Evolutionary conservation across 2,888 invertebrate genomes (phyloP).

Genomic region (Fragum fragum): DNA sequence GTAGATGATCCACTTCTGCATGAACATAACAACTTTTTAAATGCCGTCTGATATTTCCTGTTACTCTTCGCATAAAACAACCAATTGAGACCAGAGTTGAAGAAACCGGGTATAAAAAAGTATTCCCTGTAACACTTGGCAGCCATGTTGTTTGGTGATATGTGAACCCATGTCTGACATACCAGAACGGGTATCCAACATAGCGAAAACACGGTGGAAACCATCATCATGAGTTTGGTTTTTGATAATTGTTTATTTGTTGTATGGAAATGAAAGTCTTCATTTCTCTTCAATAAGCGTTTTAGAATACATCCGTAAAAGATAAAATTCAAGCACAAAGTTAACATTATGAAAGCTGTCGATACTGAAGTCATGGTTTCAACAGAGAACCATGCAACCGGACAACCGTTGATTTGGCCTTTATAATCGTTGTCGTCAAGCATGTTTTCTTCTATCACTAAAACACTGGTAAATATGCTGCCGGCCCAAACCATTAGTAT

Average conservation of each 20-base stretch:
- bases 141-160: background rate
- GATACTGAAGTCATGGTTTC: slow-evolving; percentile 8
- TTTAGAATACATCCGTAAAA: background rate
- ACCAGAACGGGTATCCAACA: background rate
- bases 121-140: slow-evolving; percentile 6
- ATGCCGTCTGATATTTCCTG: slow-evolving; percentile 1
- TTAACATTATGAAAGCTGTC: background rate
- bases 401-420: background rate
- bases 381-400: background rate
- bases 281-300: background rate
- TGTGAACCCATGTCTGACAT: background rate
- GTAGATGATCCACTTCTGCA: background rate
- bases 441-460: slow-evolving; percentile 7
- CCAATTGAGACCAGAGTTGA: slow-evolving; percentile 24
- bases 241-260: background rate
- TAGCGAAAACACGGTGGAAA: background rate
- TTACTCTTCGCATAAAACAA: slow-evolving; percentile 11
- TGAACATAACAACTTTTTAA: slow-evolving; percentile 11
- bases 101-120: slow-evolving; percentile 1
- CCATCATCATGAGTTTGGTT: slow-evolving; percentile 1
- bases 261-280: background rate
- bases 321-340: background rate
- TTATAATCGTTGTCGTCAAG: background rate
- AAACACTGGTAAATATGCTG: background rate
- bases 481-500: slow-evolving; percentile 6